Evolutionary conservation across 1,140 invertebrate genomes (phyloP).

Genomic region (Zaprionus kolodkinae): DNA sequence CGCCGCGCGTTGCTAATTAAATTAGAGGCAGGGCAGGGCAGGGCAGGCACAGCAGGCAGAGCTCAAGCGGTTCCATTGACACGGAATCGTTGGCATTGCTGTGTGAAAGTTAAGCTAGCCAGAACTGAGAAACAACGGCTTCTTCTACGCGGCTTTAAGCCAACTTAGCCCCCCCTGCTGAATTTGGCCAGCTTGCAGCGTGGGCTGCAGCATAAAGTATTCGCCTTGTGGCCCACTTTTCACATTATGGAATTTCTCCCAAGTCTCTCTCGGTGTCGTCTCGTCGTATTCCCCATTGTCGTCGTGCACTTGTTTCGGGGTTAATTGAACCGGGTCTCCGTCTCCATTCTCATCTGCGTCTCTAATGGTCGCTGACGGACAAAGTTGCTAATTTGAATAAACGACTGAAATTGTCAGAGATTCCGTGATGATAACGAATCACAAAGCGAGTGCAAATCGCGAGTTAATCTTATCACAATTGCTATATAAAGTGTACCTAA

Average conservation of each 20-base stretch:
- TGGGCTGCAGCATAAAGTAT: constrained; percentile 36
- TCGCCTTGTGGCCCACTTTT: constrained; percentile 36
- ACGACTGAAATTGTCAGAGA: constrained; percentile 48
- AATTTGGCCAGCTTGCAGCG: constrained; percentile 36
- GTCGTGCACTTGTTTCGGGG: constrained; percentile 58
- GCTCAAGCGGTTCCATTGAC: constrained; percentile 28
- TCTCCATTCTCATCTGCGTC: too few relatives aligned
- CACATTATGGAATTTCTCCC: constrained; percentile 34
- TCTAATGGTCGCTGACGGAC: constrained; percentile 18
- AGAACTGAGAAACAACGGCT: not conserved
- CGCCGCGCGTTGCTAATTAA: constrained; percentile 73
- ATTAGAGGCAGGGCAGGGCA: constrained; percentile 56
- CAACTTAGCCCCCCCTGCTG: constrained; percentile 21
- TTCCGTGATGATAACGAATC: constrained; percentile 10
- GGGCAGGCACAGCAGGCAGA: constrained; percentile 14
- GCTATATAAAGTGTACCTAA: not conserved
- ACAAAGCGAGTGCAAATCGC: constrained; percentile 22
- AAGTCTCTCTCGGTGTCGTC: not conserved
- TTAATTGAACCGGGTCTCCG: constrained; percentile 68
- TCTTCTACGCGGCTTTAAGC: constrained; percentile 22
- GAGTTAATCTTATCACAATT: constrained; percentile 73
- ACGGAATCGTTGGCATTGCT: constrained; percentile 48
- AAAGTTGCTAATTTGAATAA: constrained; percentile 67
- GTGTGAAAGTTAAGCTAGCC: constrained; percentile 61
- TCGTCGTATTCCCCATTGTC: constrained; percentile 62